Base-by-base conservation (phyloP, 1,140 invertebrate species). In the Aphaenogaster rudis region DNA sequence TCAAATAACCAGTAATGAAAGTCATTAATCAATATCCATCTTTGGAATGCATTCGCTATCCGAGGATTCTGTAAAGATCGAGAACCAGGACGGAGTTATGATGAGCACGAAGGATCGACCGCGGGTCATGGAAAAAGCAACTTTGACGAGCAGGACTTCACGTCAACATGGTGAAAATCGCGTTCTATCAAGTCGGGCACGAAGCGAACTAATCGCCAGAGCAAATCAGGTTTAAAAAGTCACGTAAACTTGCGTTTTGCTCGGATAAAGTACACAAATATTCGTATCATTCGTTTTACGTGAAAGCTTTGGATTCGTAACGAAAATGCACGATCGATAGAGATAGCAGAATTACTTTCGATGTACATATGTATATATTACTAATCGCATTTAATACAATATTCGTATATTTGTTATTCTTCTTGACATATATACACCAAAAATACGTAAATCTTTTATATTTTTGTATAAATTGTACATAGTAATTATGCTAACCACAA, bases 191-290 rank as follows among this genome's bases (percentile, higher is more conserved):
- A 39, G 9, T 11, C 64, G 63, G 45, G 72, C 64, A 78, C 67
- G 72, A 79, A 81, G 80, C 33, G 48, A 71, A 63, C 67, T 88
- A 88, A 87, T 87, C 76, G 85, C 33, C 50, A 0, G 39, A 8
- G 36, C 64, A 78, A 76, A 89, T 86, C 86, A 88, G 82, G 84
- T 92, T 92, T 90, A 74, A 48, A 67, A 69, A 77, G 80, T 90
- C 67, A 88, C 66, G 72, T 72, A 67, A 90, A 61, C 61, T 74
- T 7, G 9, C 78, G 87, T 45, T 64, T 59, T 61, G 77, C 66
- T 86, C 28, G 50, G 39, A 45, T 82, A 71, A 81, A 39, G 11
- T 33, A 59, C 66, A 72, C 66, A 39, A 57, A 45, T 69, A 57
- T 59, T 81, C 63, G 15, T 42, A 57, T 59, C 50, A 57, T 45